Evolutionary conservation across 1,140 invertebrate species (phyloP), one percentile per base, ranked within the genome.

Genomic region (Drosophila sproati): DNA sequence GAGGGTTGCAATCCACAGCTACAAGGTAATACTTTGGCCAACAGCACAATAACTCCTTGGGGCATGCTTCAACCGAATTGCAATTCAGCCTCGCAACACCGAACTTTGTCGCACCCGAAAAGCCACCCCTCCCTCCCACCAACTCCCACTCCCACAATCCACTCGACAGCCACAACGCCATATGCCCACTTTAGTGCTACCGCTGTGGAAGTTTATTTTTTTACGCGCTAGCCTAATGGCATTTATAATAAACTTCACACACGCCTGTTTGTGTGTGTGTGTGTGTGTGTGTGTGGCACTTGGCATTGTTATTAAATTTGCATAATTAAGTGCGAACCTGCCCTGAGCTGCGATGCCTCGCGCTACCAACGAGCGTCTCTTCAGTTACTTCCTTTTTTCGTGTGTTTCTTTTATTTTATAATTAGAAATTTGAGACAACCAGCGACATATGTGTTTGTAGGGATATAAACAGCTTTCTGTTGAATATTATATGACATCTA

Each of bases 291-390:
- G 45, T 35, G 50, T 47, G 63, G 72, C 63, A 86, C 80, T 78
- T 81, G 70, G 70, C 82, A 62, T 86, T 82, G 78, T 87, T 86
- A 87, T 82, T 87, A 87, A 87, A 87, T 87, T 87, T 87, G 80
- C 82, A 87, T 87, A 87, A 87, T 87, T 87, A 88, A 87, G 82
- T 87, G 82, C 64, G 77, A 82, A 82, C 70, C 73, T 57, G 76
- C 61, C 73, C 69, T 54, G 63, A 62, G 60, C 69, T 54, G 63
- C 59, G 60, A 57, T 73, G 70, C 66, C 64, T 55, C 39, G 62
- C 5, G 64, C 31, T 61, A 56, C 54, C 66, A 50, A 43, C 52
- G 69, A 50, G 41, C 34, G 60, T 29, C 45, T 51, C 41, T 51
- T 51, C 55, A 41, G 56, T 63, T 28, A 8, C 41, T 34, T 28